Evolutionary conservation across 2,888 invertebrate species (phyloP), one percentile per base, ranked within the genome.

Genomic region (Schizotus pectinicornis): DNA sequence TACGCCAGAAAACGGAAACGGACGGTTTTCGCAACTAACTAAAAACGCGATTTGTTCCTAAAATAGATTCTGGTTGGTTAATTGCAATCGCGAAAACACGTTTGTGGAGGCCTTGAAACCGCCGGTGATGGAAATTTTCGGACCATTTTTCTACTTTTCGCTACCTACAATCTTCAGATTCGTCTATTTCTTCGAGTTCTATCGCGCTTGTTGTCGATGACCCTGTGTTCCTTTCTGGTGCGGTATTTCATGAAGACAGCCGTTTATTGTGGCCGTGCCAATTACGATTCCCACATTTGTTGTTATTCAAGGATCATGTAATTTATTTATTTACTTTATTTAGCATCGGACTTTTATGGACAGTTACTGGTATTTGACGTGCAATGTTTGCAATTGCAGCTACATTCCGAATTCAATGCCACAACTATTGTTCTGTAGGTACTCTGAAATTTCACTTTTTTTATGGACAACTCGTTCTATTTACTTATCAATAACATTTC

Each of bases 261-360:
- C 35, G 48, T 39, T 9, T 39, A 39, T 39, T 11, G 33, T 47
- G 31, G 43, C 6, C 14, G 30, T 39, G 30, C 51, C 47, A 56
- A 48, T 57, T 53, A 37, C 60, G 56, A 56, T 63, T 63, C 63
- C 56, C 63, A 63, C 63, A 61, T 61, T 63, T 53, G 56, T 50
- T 51, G 45, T 45, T 56, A 52, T 58, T 61, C 63, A 63, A 63
- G 63, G 63, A 54, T 56, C 50, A 22, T 30, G 45, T 38, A 50
- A 56, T 50, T 51, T 45, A 51, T 54, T 47, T 54, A 38, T 56
- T 49, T 56, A 49, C 39, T 46, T 43, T 42, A 8, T 7, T 48
- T 9, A n/a, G 11, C 2, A 11, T 35, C 11, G 36, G 2, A 39
- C 9, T 39, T 11, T 39, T 39, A 12, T 39, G 39, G 39, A 22